Evolutionary conservation across 1,140 invertebrate genomes (phyloP), one percentile per base, ranked within the genome.

Genomic region (Drosophila jambulina): DNA sequence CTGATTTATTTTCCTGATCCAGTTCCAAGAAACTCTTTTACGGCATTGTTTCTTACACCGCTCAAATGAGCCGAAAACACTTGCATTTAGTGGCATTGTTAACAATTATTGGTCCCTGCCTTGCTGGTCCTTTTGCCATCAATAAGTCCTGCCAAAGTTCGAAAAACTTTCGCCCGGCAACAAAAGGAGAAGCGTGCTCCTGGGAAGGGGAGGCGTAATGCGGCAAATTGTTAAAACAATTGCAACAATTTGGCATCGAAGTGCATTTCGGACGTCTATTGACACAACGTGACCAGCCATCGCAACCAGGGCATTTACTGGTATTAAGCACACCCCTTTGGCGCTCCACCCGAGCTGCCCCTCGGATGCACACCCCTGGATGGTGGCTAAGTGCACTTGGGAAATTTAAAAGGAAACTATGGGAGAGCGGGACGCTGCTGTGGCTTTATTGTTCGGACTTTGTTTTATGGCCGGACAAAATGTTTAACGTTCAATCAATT

Each of bases 241-340:
- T 78, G 77, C 68, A 80, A 81, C 68, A 49, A 75, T 63, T 78
- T 78, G 77, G 80, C 67, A 78, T 65, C 76, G 63, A 69, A 88
- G 80, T 88, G 85, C 80, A 88, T 78, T 88, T 84, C 29, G 36
- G 38, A 69, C 63, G 63, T 72, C 78, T 88, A 84, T 88, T 88
- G 84, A 90, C 84, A 78, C 84, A 75, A 90, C 84, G 84, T 88
- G 84, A 84, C 84, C 85, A 72, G 65, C 78, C 57, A 88, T 71
- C 21, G 63, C 48, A 54, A 43, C 57, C 46, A 29, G 40, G 69
- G 74, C 58, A 81, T 88, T 88, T 84, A 60, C 62, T 71, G 53
- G 51, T 1, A 27, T 48, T 69, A 56, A 56, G 34, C n/a, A n/a
- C 40, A 36, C 43, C 65, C 45, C 21, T 32, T 43, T 21, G 7